Base-by-base conservation (phyloP, 2,113 vertebrate species). In the Percopsis transmontana region DNA sequence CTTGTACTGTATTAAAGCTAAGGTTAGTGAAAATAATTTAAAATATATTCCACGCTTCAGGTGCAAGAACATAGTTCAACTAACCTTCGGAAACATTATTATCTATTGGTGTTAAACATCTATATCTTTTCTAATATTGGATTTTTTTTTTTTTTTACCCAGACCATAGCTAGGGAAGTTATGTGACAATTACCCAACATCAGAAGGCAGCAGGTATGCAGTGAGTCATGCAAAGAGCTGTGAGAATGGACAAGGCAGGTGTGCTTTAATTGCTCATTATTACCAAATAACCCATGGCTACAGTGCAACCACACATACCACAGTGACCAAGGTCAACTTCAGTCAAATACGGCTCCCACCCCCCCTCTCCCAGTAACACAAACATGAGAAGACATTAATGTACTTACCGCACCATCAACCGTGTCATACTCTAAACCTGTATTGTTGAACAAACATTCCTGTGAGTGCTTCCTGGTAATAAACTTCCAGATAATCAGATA, bases 201-300 rank as follows among this genome's bases (percentile, higher is more conserved):
- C n/a, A n/a, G n/a, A n/a, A 33, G 27, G 27, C 27, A 33, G 27
- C 27, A 33, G 67, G 52, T 47, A 62, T 66, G 73, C 60, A 74
- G 77, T 70, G 72, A 85, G 77, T 79, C 85, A 87, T 89, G 84
- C 85, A 82, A 45, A 58, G 45, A 76, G 82, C 56, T 63, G 86
- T 68, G 79, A 81, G 70, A 63, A 73, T 62, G 62, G 63, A 77
- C 74, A 80, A 76, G 81, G 64, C 1, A 27, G 5, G 64, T 61
- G 73, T 74, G 81, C 58, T 50, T 73, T 70, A 67, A 81, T 62
- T 56, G 15, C 4, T 27, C 62, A 74, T 68, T 74, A 74, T 60
- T 52, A 58, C 58, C 20, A 10, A 58, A 62, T 70, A 68, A 68
- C 66, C 62, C 51, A 59, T 42, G 16, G 59, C 62, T 62, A 58